phyloP scores from a whole-genome alignment of 2,888 invertebrate species.

The Pristionchus arcanus region DNA sequence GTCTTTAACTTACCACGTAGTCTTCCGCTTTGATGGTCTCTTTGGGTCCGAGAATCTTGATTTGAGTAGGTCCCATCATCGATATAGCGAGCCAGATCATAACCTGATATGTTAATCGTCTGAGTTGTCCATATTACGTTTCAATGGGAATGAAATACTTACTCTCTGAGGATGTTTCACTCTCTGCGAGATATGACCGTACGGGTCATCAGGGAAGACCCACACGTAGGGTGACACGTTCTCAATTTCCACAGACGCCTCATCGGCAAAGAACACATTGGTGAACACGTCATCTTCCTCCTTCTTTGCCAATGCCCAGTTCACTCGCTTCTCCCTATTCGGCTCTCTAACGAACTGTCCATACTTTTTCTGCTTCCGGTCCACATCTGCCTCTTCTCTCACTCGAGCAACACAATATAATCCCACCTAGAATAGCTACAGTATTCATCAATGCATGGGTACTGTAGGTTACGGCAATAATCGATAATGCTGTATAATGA shows the following conservation, averaged over 20 bases:
- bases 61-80: not conserved
- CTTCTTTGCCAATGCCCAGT: not conserved
- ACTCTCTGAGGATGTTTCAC: not conserved
- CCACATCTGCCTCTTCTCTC: not conserved
- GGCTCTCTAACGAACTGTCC: not conserved
- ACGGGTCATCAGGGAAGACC: not conserved
- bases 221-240: not conserved
- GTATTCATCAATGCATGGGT: not conserved
- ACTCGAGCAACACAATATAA: not conserved
- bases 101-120: not conserved
- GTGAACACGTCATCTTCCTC: not conserved
- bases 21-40: not conserved
- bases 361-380: not conserved
- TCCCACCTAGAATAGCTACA: not conserved
- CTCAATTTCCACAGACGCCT: not conserved
- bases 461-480: no score
- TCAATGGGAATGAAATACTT: not conserved
- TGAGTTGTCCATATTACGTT: not conserved
- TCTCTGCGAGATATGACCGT: not conserved
- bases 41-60: not conserved
- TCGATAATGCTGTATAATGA: no score
- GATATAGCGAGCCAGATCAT: not conserved
- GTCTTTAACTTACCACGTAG: not conserved
- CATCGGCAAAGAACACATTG: not conserved
- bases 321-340: not conserved